These are phyloP conservation scores for Elaphurus davidianus DNA, from an alignment of 2,113 vertebrate species.

Conservation along the genomic window DNA sequence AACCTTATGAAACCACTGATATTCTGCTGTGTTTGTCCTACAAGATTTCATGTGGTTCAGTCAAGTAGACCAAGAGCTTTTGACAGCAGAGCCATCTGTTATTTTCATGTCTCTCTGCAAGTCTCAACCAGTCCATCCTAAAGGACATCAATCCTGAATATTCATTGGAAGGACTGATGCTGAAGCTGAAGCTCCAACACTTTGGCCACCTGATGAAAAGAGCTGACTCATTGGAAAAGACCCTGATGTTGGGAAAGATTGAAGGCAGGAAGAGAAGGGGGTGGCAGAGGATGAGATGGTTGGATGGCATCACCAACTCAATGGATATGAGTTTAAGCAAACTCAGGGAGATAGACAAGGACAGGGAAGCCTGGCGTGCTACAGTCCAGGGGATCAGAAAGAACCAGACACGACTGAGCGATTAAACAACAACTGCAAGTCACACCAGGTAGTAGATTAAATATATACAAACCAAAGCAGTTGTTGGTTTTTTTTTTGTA, in stretches of 20 bases:
- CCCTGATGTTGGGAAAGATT: background rate
- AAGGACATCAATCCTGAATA: background rate
- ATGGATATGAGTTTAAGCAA: background rate
- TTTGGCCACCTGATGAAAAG: background rate
- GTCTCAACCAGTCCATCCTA: background rate
- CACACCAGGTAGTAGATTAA: background rate
- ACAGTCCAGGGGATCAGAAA: background rate
- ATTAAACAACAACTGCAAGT: background rate
- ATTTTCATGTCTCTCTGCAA: background rate
- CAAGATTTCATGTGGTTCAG: background rate
- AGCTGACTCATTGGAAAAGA: background rate
- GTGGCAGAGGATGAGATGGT: background rate
- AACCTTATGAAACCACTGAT: background rate
- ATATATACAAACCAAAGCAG: background rate
- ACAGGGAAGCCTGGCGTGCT: background rate
- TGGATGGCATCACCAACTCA: background rate
- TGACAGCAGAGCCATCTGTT: background rate
- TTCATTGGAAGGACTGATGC: background rate
- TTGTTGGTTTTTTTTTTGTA: background rate
- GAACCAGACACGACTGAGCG: accelerated
- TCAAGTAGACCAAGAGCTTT: background rate
- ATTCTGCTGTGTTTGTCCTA: background rate
- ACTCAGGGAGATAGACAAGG: background rate
- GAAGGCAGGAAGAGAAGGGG: background rate
- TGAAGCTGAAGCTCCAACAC: background rate